These are phyloP conservation scores for Drosophila melanica DNA, from an alignment of 1,140 invertebrate species.

Conservation along the genomic window DNA sequence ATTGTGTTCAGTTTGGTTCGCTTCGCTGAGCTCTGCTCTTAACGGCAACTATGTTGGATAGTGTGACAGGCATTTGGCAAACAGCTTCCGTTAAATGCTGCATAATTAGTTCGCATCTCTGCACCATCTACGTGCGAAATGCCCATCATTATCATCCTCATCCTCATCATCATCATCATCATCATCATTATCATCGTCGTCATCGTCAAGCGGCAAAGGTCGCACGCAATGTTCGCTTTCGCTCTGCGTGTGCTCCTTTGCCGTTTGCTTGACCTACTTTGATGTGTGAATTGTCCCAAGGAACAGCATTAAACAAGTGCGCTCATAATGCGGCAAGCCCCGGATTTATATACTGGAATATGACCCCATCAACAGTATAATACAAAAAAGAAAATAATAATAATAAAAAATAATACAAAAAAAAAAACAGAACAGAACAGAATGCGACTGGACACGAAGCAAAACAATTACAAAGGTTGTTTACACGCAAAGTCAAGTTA, in stretches of 20 bases:
- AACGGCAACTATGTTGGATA: conserved; percentile 15
- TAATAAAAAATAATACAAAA: conserved; percentile 6
- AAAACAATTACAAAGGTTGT: conserved; percentile 71
- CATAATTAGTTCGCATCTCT: conserved; percentile 78
- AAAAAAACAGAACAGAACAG: conserved; percentile 11
- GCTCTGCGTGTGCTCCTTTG: conserved; percentile 40
- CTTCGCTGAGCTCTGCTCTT: conserved; percentile 45
- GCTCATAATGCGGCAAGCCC: conserved; percentile 55
- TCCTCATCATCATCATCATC: conserved; percentile 10
- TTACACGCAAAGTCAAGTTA: conserved; percentile 69
- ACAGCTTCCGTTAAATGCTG: conserved; percentile 81
- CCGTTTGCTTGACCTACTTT: conserved; percentile 80
- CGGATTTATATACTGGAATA: conserved; percentile 39
- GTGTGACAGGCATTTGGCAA: conserved; percentile 67
- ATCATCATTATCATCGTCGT: not conserved
- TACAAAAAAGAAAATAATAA: not conserved
- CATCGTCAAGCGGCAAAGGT: conserved; percentile 65
- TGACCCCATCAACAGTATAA: conserved; percentile 49
- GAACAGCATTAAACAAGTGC: conserved; percentile 64
- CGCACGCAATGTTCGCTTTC: conserved; percentile 66
- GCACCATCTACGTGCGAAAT: conserved; percentile 23
- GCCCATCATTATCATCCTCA: conserved; percentile 13
- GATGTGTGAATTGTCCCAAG: conserved; percentile 80
- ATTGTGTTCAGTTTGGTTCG: conserved; percentile 54
- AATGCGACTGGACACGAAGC: conserved; percentile 69